A percentile compares a stretch with the other conserved stretches of the same genome.
Conservation (phyloP, 1,140 invertebrate species). For the Cydia splendana region DNA sequence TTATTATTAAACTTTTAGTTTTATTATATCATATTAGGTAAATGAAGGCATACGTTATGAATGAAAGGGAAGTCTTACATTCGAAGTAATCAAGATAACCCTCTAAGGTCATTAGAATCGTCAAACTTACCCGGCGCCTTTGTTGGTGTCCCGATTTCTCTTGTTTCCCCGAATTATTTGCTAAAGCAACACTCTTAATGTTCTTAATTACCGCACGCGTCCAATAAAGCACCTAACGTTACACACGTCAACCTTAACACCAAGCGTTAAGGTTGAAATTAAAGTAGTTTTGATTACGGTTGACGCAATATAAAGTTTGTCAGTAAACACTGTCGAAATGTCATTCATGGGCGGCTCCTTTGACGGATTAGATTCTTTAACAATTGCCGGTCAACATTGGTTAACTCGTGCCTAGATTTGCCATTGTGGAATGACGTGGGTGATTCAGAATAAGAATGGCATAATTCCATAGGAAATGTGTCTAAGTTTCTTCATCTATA, state of each 20-base stretch:
- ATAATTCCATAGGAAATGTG: neutral
- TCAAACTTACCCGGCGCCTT: slow-evolving; percentile 52
- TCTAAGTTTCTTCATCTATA: neutral
- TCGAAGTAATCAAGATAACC: slow-evolving; percentile 12
- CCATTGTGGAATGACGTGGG: slow-evolving; percentile 14
- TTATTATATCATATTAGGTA: too few species aligned
- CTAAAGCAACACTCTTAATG: slow-evolving; percentile 73
- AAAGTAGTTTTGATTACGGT: slow-evolving; percentile 31
- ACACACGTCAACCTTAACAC: slow-evolving; percentile 29
- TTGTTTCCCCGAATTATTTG: slow-evolving; percentile 74
- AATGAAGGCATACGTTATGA: neutral
- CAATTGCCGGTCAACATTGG: slow-evolving; percentile 62
- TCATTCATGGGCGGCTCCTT: slow-evolving; percentile 64
- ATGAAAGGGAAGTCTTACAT: neutral
- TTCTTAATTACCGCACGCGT: slow-evolving; percentile 38
- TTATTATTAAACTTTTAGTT: too few species aligned
- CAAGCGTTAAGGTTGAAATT: slow-evolving; percentile 41
- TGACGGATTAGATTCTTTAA: slow-evolving; percentile 71
- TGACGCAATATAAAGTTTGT: slow-evolving; percentile 41
- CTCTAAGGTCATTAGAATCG: slow-evolving; percentile 49
- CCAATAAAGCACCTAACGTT: slow-evolving; percentile 28
- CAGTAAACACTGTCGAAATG: slow-evolving; percentile 67
- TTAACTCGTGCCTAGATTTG: slow-evolving; percentile 32
- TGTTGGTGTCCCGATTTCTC: slow-evolving; percentile 69
- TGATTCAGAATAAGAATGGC: neutral